phyloP scores from a whole-genome alignment of 2,888 invertebrate species.

The Clepsis dumicolana region DNA sequence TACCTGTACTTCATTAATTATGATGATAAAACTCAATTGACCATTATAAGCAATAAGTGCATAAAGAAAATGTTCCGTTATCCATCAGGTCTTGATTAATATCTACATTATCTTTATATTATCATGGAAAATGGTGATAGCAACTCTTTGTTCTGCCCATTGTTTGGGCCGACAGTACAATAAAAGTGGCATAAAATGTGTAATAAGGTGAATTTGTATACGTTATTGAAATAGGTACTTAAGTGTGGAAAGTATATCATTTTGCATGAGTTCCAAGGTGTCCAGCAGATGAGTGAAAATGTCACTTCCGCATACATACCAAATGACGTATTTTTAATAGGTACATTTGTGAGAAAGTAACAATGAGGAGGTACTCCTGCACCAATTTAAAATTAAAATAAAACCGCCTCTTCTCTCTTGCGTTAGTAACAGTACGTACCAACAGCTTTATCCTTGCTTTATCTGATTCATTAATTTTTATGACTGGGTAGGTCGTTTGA shows the following conservation, averaged over 20 bases:
- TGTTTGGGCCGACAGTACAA: conserved; percentile 63
- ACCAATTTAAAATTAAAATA: too few species aligned
- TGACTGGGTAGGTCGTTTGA: neutral
- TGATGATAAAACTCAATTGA: conserved; percentile 16
- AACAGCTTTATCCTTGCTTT: neutral
- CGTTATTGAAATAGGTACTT: too few species aligned
- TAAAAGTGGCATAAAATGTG: conserved; percentile 59
- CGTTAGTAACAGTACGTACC: neutral
- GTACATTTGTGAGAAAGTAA: too few species aligned
- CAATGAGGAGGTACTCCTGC: too few species aligned
- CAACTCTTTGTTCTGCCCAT: conserved; percentile 63
- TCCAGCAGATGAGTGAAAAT: too few species aligned
- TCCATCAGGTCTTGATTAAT: conserved; percentile 15
- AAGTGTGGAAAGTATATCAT: too few species aligned
- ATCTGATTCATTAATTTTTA: neutral
- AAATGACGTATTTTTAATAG: too few species aligned
- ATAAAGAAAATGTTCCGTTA: conserved; percentile 14
- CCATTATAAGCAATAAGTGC: conserved; percentile 2
- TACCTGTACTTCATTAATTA: neutral
- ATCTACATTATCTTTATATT: conserved; percentile 51
- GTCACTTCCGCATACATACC: too few species aligned
- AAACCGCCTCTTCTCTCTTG: neutral
- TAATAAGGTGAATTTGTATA: conserved; percentile 53
- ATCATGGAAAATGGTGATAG: conserved; percentile 67
- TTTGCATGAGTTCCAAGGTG: too few species aligned